A percentile compares a stretch with the other conserved stretches of the same genome.
Evolutionary conservation across 2,888 invertebrate species (phyloP).

Genomic region (Xylota sylvarum): DNA sequence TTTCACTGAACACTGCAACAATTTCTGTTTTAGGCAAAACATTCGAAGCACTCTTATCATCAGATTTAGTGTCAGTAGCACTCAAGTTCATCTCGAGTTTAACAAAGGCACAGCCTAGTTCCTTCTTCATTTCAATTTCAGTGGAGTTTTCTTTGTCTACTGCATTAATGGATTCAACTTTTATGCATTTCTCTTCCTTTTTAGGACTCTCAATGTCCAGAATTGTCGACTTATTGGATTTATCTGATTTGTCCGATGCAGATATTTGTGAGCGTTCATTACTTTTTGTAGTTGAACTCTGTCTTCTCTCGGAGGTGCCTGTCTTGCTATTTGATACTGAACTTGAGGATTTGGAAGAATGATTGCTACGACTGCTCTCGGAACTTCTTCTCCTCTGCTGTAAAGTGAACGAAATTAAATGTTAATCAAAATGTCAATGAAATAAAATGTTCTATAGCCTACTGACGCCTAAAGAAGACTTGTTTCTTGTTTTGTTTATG

Average conservation of each 20-base stretch:
- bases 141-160: background rate
- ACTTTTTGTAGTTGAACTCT: constrained; percentile 31
- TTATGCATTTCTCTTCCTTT: constrained; percentile 26
- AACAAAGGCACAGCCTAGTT: constrained; percentile 7
- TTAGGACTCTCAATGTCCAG: constrained; percentile 27
- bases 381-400: constrained; percentile 82
- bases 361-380: constrained; percentile 82
- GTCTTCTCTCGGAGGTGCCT: constrained; percentile 32
- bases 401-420: constrained; percentile 47
- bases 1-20: background rate
- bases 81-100: constrained; percentile 37
- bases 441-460: background rate
- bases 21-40: background rate
- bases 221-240: constrained; percentile 9
- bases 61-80: constrained; percentile 5
- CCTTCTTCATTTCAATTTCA: constrained; percentile 17
- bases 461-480: too few species aligned
- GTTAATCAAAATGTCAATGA: background rate
- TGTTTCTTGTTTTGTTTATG: too few species aligned
- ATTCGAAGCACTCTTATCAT: constrained; percentile 6
- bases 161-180: constrained; percentile 9
- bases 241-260: constrained; percentile 35
- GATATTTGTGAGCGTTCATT: constrained; percentile 37
- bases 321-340: constrained; percentile 64
- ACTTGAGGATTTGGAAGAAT: constrained; percentile 78